Evolutionary conservation across 2,888 invertebrate species (phyloP), one percentile per base, ranked within the genome.

Genomic region (Abscondita cerata): DNA sequence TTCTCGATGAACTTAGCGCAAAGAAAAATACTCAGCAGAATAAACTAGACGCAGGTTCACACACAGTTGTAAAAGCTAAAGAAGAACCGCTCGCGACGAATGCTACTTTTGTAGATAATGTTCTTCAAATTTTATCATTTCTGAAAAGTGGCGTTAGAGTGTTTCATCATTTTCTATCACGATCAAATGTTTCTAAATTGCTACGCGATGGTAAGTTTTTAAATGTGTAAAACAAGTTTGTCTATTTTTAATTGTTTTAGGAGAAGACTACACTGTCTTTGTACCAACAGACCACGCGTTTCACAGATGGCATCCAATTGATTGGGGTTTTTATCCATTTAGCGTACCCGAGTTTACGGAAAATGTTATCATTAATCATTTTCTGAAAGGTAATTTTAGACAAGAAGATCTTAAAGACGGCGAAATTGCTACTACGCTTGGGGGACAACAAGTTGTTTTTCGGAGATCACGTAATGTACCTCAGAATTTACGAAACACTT

Each of bases 321-420:
- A 87, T 76, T 87, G 87, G 87, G 88, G 87, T 46, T 88, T 88
- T 80, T 87, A 87, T 76, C 87, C 87, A 2, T 88, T 88, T 75
- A 85, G 86, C 70, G 87, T 87, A 51, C 85, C 85, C 36, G 86
- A 87, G 72, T 87, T 87, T 75, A 86, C 87, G 11, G 86, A 86
- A 73, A 84, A 81, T 72, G 81, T 87, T 56, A 82, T 87, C 70
- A 81, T 84, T 66, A 87, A 87, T 76, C 87, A 87, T 73, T 86
- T 87, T 73, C 78, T 87, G 51, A 82, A 82, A 72, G 85, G 84
- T 58, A 82, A 84, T 68, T 75, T 86, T 55, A 83, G 83, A 65
- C 84, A 86, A 73, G 81, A 83, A 52, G 82, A 82, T 59, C 82
- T 87, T 52, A 82, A 82, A 72, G 83, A 85, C 69, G 84, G 84